A percentile compares a stretch with the other conserved stretches of the same genome.
Evolutionary conservation across 2,888 invertebrate species (phyloP).

Genomic region (Phytoseiulus persimilis): DNA sequence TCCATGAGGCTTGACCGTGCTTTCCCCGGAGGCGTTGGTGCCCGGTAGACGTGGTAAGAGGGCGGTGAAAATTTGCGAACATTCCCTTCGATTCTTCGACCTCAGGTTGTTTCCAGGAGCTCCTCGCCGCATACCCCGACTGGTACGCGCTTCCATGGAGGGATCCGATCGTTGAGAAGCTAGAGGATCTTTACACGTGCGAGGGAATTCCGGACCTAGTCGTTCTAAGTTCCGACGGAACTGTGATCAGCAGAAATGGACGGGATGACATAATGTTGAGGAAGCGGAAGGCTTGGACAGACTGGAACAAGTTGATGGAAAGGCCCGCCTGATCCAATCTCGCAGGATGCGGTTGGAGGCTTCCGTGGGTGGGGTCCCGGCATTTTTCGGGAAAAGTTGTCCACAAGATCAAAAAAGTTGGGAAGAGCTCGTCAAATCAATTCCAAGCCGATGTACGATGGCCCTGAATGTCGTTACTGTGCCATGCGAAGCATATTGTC

Average conservation of each 20-base stretch:
- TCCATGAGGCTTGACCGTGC: too few relatives aligned
- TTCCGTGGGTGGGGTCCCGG: too few relatives aligned
- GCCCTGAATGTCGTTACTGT: too few relatives aligned
- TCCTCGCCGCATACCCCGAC: neutral
- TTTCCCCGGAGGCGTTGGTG: too few relatives aligned
- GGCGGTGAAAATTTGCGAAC: too few relatives aligned
- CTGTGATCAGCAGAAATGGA: neutral
- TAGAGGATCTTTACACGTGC: neutral
- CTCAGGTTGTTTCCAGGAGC: neutral
- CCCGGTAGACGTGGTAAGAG: too few relatives aligned
- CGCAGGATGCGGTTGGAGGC: neutral
- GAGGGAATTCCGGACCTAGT: neutral
- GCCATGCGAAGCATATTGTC: too few relatives aligned
- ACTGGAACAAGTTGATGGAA: neutral
- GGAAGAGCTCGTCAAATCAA: too few relatives aligned
- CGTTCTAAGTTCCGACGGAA: neutral
- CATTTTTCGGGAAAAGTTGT: too few relatives aligned
- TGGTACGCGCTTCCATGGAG: neutral
- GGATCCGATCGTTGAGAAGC: neutral
- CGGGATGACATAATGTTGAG: conserved; percentile 26
- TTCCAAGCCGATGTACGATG: too few relatives aligned
- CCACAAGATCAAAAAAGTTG: too few relatives aligned
- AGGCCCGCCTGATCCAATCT: neutral
- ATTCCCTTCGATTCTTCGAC: too few relatives aligned
- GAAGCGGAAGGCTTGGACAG: neutral